Evolutionary conservation across 2,888 invertebrate species (phyloP).

Genomic region (Ormia ochracea): DNA sequence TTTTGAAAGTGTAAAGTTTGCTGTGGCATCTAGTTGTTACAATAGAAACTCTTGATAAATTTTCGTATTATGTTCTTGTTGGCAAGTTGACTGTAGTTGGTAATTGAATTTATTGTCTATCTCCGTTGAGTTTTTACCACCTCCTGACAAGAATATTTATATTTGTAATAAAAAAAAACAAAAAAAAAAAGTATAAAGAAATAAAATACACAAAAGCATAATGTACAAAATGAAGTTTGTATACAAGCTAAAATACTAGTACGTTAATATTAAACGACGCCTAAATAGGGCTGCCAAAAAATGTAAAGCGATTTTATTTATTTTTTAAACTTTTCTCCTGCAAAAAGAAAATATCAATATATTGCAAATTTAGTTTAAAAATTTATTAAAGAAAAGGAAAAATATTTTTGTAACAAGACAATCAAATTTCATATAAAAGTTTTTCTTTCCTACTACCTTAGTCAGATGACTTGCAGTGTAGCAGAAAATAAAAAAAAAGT

Average conservation of each 20-base stretch:
- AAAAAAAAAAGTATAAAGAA: not conserved
- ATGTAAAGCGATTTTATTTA: too few relatives aligned
- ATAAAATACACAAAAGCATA: not conserved
- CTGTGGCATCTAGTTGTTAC: conserved; percentile 20
- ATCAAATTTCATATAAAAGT: not conserved
- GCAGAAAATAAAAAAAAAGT: conserved; percentile 36
- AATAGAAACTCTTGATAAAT: conserved; percentile 8
- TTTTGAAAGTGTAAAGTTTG: conserved; percentile 48
- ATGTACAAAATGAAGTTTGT: not conserved
- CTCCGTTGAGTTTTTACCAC: conserved; percentile 50
- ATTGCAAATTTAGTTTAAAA: too few relatives aligned
- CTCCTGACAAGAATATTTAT: conserved; percentile 36
- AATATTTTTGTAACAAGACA: not conserved
- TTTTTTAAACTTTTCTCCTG: too few relatives aligned
- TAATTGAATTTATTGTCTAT: conserved; percentile 62
- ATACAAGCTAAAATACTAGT: not conserved
- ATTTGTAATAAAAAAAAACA: not conserved
- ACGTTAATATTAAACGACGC: not conserved
- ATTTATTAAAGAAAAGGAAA: not conserved
- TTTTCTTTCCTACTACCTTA: not conserved
- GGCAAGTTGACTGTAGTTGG: conserved; percentile 43
- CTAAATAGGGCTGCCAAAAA: not conserved
- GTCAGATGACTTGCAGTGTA: not conserved
- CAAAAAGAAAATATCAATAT: too few relatives aligned
- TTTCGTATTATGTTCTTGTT: not conserved